phyloP scores from a whole-genome alignment of 2,797 vertebrate species.

The Premnoplex brunnescens region DNA sequence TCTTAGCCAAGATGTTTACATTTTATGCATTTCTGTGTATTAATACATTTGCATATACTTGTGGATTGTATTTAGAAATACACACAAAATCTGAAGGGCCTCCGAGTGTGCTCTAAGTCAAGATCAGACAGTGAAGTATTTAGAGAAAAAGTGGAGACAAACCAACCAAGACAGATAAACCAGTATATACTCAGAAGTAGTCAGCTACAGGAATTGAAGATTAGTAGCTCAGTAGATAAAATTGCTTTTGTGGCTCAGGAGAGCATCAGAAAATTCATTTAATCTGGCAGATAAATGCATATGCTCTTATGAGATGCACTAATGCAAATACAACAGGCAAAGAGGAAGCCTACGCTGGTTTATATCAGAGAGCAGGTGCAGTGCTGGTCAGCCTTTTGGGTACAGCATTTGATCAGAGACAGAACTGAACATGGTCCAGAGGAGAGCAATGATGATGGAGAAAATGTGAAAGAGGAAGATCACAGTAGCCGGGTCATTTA shows the following conservation, averaged over 20 bases:
- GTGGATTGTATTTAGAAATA: neutral
- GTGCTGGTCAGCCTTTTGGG: neutral
- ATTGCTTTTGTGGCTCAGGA: neutral
- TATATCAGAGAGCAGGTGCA: neutral
- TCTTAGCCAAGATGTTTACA: neutral
- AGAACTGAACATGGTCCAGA: neutral
- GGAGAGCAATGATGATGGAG: neutral
- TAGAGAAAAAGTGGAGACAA: neutral
- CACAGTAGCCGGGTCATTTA: neutral
- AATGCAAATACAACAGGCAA: neutral
- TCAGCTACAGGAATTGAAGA: neutral
- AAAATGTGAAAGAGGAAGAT: neutral
- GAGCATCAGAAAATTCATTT: neutral
- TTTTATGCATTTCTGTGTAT: neutral
- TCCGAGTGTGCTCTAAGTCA: rapidly evolving
- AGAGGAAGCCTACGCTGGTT: rapidly evolving
- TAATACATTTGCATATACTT: neutral
- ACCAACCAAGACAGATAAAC: neutral
- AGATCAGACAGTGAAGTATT: neutral
- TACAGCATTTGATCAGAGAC: neutral
- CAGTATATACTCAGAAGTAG: neutral
- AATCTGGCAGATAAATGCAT: neutral
- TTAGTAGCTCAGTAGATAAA: neutral
- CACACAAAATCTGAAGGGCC: neutral
- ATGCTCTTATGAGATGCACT: neutral